These are phyloP conservation scores for Stenodera caucasica DNA, from an alignment of 2,888 invertebrate genomes.

Conservation along the genomic window DNA sequence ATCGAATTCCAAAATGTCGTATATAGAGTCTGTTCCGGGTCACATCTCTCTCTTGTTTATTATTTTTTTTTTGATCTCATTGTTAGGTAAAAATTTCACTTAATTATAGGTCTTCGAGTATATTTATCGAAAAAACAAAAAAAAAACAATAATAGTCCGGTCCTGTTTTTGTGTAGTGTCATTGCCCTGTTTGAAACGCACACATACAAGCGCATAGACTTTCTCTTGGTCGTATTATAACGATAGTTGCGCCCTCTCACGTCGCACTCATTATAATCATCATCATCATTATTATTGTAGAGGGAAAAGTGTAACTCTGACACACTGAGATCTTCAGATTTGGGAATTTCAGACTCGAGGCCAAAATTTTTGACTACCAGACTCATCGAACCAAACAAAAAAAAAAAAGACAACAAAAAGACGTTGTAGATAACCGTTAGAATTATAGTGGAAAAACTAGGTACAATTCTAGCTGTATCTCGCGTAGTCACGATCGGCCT, in stretches of 20 bases:
- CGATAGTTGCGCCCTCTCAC: conserved; percentile 24
- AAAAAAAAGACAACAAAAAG: no score
- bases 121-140: neutral
- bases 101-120: neutral
- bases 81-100: conserved; percentile 3
- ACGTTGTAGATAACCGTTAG: conserved; percentile 32
- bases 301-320: no score
- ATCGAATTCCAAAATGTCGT: conserved; percentile 8
- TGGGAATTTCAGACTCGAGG: no score
- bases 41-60: neutral
- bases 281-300: neutral
- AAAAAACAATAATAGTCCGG: conserved; percentile 14
- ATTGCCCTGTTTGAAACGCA: conserved; percentile 30
- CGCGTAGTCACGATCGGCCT: conserved; percentile 34
- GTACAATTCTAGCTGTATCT: conserved; percentile 39
- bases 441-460: conserved; percentile 39
- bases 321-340: no score
- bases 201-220: conserved; percentile 36
- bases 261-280: conserved; percentile 14
- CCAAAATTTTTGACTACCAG: no score
- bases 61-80: no score
- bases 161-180: conserved; percentile 20
- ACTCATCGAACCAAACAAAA: no score
- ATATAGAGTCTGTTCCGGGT: conserved; percentile 3
- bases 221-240: conserved; percentile 31